Conservation (phyloP, 1,140 invertebrate species). For the Delia radicum region DNA sequence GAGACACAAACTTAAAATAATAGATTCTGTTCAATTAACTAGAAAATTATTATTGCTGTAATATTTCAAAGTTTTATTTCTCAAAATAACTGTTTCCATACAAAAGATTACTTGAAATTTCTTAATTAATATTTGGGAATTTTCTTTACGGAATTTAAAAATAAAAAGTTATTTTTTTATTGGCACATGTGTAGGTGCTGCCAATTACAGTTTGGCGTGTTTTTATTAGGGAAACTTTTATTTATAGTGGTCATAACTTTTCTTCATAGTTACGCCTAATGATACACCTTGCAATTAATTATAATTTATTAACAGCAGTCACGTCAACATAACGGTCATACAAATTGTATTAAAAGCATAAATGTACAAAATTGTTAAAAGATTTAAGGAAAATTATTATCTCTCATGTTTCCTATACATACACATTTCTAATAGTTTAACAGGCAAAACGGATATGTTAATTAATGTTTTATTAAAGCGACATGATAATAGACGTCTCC, state of each 20-base stretch:
- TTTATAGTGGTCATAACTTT: background rate
- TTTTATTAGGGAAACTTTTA: background rate
- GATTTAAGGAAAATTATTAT: background rate
- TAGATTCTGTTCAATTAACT: background rate
- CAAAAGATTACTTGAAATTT: background rate
- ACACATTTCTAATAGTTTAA: background rate
- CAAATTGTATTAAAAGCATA: too few species aligned
- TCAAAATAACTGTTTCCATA: background rate
- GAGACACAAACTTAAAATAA: conserved; percentile 12
- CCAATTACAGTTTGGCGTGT: background rate
- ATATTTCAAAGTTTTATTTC: background rate
- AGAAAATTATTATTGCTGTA: background rate
- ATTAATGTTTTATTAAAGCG: background rate
- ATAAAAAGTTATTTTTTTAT: background rate
- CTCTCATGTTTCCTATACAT: too few species aligned
- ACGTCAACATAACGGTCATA: conserved; percentile 10
- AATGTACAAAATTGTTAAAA: background rate
- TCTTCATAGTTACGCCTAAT: conserved; percentile 14
- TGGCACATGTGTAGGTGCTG: background rate
- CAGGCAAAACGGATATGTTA: background rate
- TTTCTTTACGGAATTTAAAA: too few species aligned
- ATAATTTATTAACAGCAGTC: conserved; percentile 13
- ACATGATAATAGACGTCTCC: background rate
- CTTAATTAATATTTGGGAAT: background rate
- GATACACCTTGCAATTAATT: conserved; percentile 20